These are phyloP conservation scores for Acrossocheilus fasciatus DNA, from an alignment of 2,797 vertebrate species.

Conservation along the genomic window DNA sequence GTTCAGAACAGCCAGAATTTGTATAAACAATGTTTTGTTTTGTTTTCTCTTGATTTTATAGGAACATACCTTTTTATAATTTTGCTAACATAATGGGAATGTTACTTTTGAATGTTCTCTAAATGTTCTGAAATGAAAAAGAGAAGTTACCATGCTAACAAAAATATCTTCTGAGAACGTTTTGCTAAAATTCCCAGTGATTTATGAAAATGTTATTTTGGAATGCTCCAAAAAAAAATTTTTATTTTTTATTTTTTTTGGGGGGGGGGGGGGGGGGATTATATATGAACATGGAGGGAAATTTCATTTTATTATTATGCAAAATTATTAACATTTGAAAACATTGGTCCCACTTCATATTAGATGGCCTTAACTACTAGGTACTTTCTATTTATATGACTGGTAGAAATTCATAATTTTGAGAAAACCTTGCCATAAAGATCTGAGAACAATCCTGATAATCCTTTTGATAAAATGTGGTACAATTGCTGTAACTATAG, in stretches of 20 bases:
- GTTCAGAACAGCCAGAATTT: not conserved
- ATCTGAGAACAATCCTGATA: not conserved
- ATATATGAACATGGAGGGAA: not conserved
- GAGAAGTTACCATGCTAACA: too few species aligned
- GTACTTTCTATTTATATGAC: not conserved
- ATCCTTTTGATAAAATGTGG: not conserved
- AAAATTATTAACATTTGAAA: not conserved
- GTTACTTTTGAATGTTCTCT: not conserved
- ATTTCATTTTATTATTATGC: not conserved
- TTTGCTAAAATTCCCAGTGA: not conserved
- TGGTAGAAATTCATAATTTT: not conserved
- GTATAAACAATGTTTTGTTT: not conserved
- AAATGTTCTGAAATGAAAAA: not conserved
- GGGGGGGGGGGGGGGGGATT: too few species aligned
- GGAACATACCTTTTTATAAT: too few species aligned
- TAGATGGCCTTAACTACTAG: not conserved
- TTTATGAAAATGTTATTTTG: not conserved
- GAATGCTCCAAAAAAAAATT: too few species aligned
- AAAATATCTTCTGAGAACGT: not conserved
- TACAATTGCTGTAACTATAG: not conserved
- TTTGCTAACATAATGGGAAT: not conserved
- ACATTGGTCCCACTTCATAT: not conserved
- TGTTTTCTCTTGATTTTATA: not conserved
- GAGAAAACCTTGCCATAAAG: not conserved
- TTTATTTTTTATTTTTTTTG: not conserved